Conservation (phyloP, 2,797 vertebrate species). For the Sebastes jordani region DNA sequence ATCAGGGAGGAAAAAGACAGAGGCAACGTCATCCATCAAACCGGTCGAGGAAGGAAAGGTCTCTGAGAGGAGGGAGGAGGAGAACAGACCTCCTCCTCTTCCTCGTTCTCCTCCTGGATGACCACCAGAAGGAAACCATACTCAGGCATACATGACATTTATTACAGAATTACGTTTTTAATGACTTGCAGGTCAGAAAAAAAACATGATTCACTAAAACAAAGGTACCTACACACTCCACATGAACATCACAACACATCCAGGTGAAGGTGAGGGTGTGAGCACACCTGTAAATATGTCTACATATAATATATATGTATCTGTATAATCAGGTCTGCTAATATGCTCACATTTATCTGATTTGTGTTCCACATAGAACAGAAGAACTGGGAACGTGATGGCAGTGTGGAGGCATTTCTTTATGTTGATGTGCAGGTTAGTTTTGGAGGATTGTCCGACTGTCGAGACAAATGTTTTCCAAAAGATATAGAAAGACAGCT, state of each 20-base stretch:
- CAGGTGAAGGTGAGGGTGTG: too few relatives aligned
- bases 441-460: neutral
- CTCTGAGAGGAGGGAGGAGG: slow-evolving; percentile 45
- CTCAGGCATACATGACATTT: neutral
- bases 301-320: too few relatives aligned
- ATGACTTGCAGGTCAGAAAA: neutral
- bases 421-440: neutral
- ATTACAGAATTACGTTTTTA: neutral
- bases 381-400: too few relatives aligned
- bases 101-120: neutral
- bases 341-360: too few relatives aligned
- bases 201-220: neutral
- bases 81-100: neutral
- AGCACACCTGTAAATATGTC: too few relatives aligned
- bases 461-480: neutral
- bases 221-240: too few relatives aligned
- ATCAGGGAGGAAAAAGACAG: slow-evolving; percentile 41
- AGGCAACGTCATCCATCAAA: slow-evolving; percentile 54
- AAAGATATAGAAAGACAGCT: neutral
- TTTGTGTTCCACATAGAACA: too few relatives aligned
- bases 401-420: neutral
- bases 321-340: too few relatives aligned
- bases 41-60: slow-evolving; percentile 39
- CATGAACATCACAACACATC: too few relatives aligned
- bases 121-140: neutral